Conservation (phyloP, 2,888 invertebrate genomes). For the Glyphotaelius pellucidus region DNA sequence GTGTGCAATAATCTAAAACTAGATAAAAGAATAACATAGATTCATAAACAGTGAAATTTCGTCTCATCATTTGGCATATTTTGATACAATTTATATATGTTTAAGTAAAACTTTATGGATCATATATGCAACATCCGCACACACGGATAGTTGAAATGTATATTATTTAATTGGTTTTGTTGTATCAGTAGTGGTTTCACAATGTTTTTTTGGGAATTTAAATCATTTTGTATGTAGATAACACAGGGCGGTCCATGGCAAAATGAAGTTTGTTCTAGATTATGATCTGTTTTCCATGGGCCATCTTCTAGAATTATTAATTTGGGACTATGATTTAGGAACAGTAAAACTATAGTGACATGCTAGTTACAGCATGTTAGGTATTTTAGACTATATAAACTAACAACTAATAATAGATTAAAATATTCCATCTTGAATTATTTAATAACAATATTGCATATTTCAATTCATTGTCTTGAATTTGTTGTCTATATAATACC, state of each 20-base stretch:
- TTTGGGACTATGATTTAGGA: background rate
- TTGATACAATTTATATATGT: no score
- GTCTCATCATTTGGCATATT: no score
- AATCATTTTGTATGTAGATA: background rate
- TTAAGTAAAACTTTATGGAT: no score
- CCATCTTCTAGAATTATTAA: background rate
- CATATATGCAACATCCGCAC: background rate
- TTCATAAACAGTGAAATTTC: background rate
- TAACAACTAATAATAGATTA: background rate
- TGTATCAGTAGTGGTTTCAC: background rate
- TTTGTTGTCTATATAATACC: no score
- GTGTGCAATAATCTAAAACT: background rate
- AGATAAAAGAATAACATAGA: background rate
- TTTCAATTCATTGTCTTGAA: no score
- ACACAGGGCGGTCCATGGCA: background rate
- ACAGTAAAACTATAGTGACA: background rate
- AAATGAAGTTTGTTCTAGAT: background rate
- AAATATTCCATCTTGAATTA: no score
- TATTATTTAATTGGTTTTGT: background rate
- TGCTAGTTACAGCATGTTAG: background rate
- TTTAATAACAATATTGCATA: no score
- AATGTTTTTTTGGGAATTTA: background rate
- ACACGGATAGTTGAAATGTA: background rate
- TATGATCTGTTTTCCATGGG: background rate
- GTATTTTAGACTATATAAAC: background rate